Conservation (phyloP, 2,113 vertebrate species). For the Sardina pilchardus region DNA sequence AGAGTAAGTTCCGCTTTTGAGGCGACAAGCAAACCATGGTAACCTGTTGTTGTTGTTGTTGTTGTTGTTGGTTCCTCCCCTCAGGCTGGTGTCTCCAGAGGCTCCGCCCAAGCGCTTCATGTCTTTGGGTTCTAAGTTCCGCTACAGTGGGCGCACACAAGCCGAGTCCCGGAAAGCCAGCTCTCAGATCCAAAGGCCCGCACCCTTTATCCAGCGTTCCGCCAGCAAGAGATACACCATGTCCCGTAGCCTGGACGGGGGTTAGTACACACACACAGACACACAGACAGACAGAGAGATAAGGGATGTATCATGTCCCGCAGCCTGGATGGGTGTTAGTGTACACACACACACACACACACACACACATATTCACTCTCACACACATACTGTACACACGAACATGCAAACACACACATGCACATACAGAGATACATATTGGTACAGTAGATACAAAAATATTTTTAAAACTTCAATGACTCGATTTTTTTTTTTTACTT, state of each 20-base stretch:
- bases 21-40: background rate
- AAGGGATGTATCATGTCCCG: too few relatives aligned
- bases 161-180: slow-evolving; percentile 92
- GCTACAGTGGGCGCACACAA: slow-evolving; percentile 94
- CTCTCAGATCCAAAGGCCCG: slow-evolving; percentile 86
- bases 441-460: too few relatives aligned
- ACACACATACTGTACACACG: too few relatives aligned
- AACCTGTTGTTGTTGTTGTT: slow-evolving; percentile 20
- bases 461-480: too few relatives aligned
- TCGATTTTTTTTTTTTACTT: too few relatives aligned
- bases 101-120: slow-evolving; percentile 96
- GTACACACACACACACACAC: too few relatives aligned
- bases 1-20: background rate
- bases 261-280: slow-evolving; percentile 58
- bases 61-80: slow-evolving; percentile 31
- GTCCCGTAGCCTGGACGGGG: slow-evolving; percentile 92
- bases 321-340: too few relatives aligned
- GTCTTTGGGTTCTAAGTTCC: slow-evolving; percentile 93
- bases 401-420: too few relatives aligned
- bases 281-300: background rate
- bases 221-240: slow-evolving; percentile 94
- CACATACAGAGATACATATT: too few relatives aligned
- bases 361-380: too few relatives aligned
- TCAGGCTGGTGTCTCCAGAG: slow-evolving; percentile 90
- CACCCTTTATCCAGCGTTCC: slow-evolving; percentile 89